Conservation (phyloP, 1,140 invertebrate species). For the Mycetomoellerius zeteki region DNA sequence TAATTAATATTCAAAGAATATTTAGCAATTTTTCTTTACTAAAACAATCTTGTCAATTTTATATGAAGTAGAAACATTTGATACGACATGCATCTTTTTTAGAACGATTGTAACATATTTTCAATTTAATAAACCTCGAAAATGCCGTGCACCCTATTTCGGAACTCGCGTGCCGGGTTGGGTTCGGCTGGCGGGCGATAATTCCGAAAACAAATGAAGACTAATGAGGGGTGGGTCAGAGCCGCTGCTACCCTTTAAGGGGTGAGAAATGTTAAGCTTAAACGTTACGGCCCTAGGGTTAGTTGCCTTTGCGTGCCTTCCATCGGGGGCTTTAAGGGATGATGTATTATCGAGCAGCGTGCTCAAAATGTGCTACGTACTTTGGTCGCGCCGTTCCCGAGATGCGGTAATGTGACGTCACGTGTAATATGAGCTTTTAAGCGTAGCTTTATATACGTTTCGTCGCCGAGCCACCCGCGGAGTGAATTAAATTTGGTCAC, state of each 20-base stretch:
- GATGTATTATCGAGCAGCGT: conserved; percentile 85
- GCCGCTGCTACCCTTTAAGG: conserved; percentile 83
- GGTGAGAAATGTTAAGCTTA: conserved; percentile 86
- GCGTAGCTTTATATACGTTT: conserved; percentile 59
- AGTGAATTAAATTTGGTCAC: conserved; percentile 63
- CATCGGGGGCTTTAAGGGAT: conserved; percentile 83
- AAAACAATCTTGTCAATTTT: background rate
- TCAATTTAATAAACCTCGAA: conserved; percentile 85
- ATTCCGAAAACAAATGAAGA: conserved; percentile 88
- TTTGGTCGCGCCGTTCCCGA: conserved; percentile 74
- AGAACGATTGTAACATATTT: conserved; percentile 81
- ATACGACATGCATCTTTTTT: conserved; percentile 50
- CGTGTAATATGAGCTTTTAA: conserved; percentile 65
- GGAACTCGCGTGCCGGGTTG: conserved; percentile 79
- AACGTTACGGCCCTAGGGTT: conserved; percentile 85
- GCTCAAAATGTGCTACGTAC: conserved; percentile 80
- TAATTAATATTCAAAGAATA: background rate
- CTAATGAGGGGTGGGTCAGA: conserved; percentile 86
- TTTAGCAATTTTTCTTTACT: background rate
- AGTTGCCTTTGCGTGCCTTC: conserved; percentile 81
- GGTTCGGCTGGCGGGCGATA: conserved; percentile 83
- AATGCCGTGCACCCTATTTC: conserved; percentile 78
- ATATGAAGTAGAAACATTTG: conserved; percentile 22
- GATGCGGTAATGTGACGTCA: conserved; percentile 70
- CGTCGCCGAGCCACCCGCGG: conserved; percentile 24